Base-by-base conservation (phyloP, 2,797 vertebrate species). In the Margarornis squamiger region DNA sequence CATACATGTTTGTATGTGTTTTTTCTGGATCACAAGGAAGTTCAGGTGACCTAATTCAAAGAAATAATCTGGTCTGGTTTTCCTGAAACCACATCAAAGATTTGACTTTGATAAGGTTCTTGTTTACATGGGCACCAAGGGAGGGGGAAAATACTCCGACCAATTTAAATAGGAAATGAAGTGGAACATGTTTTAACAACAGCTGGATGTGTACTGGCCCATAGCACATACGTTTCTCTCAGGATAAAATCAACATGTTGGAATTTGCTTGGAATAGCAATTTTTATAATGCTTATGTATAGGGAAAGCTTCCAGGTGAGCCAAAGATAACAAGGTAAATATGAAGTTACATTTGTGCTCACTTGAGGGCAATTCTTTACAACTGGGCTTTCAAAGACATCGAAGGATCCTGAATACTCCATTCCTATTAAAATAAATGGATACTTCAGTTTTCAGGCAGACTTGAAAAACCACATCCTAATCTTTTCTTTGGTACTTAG, bases 241-340 rank as follows among this genome's bases (percentile, higher is more conserved):
- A 68, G 77, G 68, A 76, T 82, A 92, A 94, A 88, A 86, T 74
- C 67, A 86, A 23, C 70, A 27, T 46, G 81, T 48, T 79, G 67
- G 73, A 86, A 93, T 90, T 90, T 75, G 75, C 81, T 74, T 57
- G 67, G 72, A 87, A 86, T 58, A 70, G 41, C 43, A 65, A 54
- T 46, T 94, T 93, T 95, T 92, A 38, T 76, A 74, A 71, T 57
- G 32, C 59, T 77, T 88, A 57, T 30, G 39, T 29, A 85, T 27
- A 83, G 51, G 51, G 63, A 75, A 51, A 73, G 36, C 22, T 93
- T 94, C 92, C 84, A 94, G 49, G 38, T 95, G 80, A 92, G 62
- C 87, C 95, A 95, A 94, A 89, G 74, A 94, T n/a, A 93, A 74
- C 62, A 94, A 81, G 55, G 80, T 85, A 94, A 93, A 80, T 55